phyloP scores from a whole-genome alignment of 2,113 vertebrate genomes.

The Mystacornis crossleyi region DNA sequence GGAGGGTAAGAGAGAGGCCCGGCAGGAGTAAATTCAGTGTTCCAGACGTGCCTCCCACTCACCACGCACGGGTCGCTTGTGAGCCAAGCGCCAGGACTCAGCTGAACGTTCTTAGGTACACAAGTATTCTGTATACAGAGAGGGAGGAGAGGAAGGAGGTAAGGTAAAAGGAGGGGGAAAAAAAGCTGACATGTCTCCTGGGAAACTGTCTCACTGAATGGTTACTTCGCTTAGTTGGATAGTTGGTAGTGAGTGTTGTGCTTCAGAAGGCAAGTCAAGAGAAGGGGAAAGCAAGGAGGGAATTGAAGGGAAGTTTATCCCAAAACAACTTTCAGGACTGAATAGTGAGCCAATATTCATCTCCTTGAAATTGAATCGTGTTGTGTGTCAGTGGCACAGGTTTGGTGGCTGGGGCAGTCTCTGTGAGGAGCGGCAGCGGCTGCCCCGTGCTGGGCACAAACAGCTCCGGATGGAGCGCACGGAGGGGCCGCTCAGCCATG shows the following conservation, averaged over 20 bases:
- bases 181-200: neutral
- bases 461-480: fast-evolving
- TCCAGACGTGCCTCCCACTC: neutral
- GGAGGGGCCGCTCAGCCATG: fast-evolving
- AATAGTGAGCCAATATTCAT: neutral
- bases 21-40: neutral
- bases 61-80: fast-evolving
- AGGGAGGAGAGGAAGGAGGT: neutral
- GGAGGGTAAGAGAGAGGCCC: neutral
- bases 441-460: fast-evolving
- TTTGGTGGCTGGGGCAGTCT: neutral
- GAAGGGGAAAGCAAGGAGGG: neutral
- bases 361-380: too few species aligned
- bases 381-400: neutral
- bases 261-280: neutral
- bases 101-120: neutral
- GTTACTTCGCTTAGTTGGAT: neutral
- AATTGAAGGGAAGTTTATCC: neutral
- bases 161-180: neutral
- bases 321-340: neutral
- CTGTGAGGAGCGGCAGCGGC: neutral
- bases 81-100: neutral
- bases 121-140: neutral
- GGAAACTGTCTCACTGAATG: neutral
- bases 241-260: neutral